Evolutionary conservation across 2,113 vertebrate genomes (phyloP), one percentile per base, ranked within the genome.

Genomic region (Amblyopsis rosae): DNA sequence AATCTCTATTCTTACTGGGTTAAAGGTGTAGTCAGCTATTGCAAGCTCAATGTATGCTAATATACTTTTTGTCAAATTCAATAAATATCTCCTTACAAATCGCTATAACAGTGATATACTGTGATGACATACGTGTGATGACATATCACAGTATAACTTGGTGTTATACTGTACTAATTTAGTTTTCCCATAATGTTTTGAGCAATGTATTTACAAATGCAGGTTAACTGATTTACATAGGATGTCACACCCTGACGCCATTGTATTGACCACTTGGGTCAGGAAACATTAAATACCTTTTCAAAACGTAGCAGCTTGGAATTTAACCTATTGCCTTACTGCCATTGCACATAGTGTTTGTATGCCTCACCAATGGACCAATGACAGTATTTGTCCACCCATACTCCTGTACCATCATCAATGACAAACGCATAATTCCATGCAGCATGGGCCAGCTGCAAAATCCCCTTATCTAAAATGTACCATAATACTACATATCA

Each of bases 1-100:
- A 81, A 88, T 84, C 26, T 3, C 76, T 86, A 80, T 82, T 87
- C 70, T 86, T 86, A 81, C 1, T 47, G 72, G 26, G 56, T 79
- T 80, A 19, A 19, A 19, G 19, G 19, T 19, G 19, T 19, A 19
- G 19, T 19, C 19, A 19, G 19, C 19, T 19, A 19, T 19, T 19
- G 2, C 19, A 19, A 19, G 19, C 19, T 19, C 1, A 19, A 19
- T 19, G 19, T 19, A 19, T 19, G 19, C 19, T 19, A 1, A 19
- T 19, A 19, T 19, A 19, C 19, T 19, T 19, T 19, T 19, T 19
- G 19, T 19, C 19, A 19, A 19, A 19, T 19, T 19, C 19, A 19
- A 19, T 19, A 19, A 19, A 19, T 19, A 19, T 19, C 19, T 19
- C 19, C 19, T 19, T 19, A 19, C 19, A 19, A 19, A 19, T 19